Conservation (phyloP, 2,797 vertebrate species). For the Acanthurus tractus region DNA sequence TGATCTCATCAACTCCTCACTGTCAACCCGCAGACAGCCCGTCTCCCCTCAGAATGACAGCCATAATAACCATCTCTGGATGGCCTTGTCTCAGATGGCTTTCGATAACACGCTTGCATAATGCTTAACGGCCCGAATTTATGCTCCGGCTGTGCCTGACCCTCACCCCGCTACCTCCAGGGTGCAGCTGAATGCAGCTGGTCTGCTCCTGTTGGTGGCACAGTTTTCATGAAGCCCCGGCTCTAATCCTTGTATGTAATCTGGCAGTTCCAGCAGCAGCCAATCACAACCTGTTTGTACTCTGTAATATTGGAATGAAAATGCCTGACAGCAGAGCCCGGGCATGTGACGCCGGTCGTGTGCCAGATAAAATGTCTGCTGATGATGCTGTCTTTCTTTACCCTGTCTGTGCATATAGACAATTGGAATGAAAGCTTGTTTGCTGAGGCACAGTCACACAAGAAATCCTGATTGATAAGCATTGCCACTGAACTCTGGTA, state of each 20-base stretch:
- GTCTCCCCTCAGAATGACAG: conserved; percentile 69
- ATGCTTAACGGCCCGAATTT: conserved; percentile 70
- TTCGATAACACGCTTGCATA: conserved; percentile 77
- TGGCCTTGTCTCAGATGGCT: conserved; percentile 73
- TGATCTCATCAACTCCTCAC: conserved; percentile 62
- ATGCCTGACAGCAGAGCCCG: conserved; percentile 67
- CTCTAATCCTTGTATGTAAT: conserved; percentile 81
- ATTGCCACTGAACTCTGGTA: neutral
- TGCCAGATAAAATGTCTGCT: conserved; percentile 49
- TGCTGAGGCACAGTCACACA: neutral
- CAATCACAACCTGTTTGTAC: conserved; percentile 70
- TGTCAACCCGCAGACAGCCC: conserved; percentile 58
- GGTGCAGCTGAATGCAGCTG: conserved; percentile 61
- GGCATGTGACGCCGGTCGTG: conserved; percentile 64
- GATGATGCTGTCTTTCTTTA: conserved; percentile 43
- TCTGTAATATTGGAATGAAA: conserved; percentile 72
- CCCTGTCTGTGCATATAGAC: conserved; percentile 10
- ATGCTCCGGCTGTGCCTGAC: conserved; percentile 61
- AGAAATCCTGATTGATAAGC: neutral
- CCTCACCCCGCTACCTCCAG: conserved; percentile 68
- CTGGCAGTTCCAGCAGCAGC: conserved; percentile 74
- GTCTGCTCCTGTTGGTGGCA: conserved; percentile 63
- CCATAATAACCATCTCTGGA: conserved; percentile 68
- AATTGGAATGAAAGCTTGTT: neutral
- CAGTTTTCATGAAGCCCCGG: conserved; percentile 53